A percentile compares a stretch with the other conserved stretches of the same genome.
Evolutionary conservation across 2,113 vertebrate genomes (phyloP).

Genomic region (western clawed frog (Xenopus tropicalis)): UCB_Xtro_10.0 CM004444.2:161447001-161447500

Average conservation of each 20-base stretch:
- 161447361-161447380: conserved; percentile 82
- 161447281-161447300: conserved; percentile 77
- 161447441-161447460: neutral
- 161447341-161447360: conserved; percentile 84
- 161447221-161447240: too few relatives aligned
- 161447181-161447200: too few relatives aligned
- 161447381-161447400: conserved; percentile 90
- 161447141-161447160: too few relatives aligned
- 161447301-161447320: conserved; percentile 83
- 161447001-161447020: too few relatives aligned
- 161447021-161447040: too few relatives aligned
- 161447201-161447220: too few relatives aligned
- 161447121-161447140: too few relatives aligned
- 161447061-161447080: too few relatives aligned
- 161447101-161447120: too few relatives aligned
- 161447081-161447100: too few relatives aligned
- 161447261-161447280: conserved; percentile 85
- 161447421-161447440: neutral
- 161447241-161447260: conserved; percentile 69
- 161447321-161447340: conserved; percentile 96
- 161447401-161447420: neutral
- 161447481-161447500: neutral
- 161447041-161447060: too few relatives aligned
- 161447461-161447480: neutral
- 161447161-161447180: too few relatives aligned